A percentile compares a stretch with the other conserved stretches of the same genome.
Evolutionary conservation across 2,113 vertebrate genomes (phyloP).

Genomic region (Seriola quinqueradiata): DNA sequence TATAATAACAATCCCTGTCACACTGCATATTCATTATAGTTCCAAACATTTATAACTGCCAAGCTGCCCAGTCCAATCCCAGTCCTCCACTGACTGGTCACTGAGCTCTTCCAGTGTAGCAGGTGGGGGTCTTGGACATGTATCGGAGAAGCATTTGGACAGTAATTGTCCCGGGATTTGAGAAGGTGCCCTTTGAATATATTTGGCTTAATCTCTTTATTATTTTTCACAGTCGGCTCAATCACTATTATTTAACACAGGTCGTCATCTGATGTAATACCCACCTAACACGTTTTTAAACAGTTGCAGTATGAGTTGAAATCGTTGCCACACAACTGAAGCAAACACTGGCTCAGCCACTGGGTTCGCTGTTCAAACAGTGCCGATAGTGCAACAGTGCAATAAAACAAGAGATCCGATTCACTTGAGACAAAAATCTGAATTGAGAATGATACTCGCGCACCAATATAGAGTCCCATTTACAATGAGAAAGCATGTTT

Average conservation of each 20-base stretch:
- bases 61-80: background rate
- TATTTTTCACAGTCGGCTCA: background rate
- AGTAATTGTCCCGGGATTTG: background rate
- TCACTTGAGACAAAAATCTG: too few relatives aligned
- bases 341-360: too few relatives aligned
- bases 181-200: too few relatives aligned
- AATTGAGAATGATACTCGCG: too few relatives aligned
- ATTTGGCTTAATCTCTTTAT: background rate
- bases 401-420: too few relatives aligned
- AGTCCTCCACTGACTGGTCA: background rate
- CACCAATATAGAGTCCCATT: too few relatives aligned
- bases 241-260: background rate
- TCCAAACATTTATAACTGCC: background rate
- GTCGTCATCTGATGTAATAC: background rate
- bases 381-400: too few relatives aligned
- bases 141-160: background rate
- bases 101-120: background rate
- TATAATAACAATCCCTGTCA: constrained; percentile 2
- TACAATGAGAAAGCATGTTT: too few relatives aligned
- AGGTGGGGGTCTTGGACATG: background rate
- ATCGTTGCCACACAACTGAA: background rate
- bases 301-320: background rate
- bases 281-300: background rate
- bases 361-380: too few relatives aligned
- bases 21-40: constrained; percentile 15